Base-by-base conservation (phyloP, 53 echinoderm and acorn worm genomes). In the Temnopleurus reevesii region DNA sequence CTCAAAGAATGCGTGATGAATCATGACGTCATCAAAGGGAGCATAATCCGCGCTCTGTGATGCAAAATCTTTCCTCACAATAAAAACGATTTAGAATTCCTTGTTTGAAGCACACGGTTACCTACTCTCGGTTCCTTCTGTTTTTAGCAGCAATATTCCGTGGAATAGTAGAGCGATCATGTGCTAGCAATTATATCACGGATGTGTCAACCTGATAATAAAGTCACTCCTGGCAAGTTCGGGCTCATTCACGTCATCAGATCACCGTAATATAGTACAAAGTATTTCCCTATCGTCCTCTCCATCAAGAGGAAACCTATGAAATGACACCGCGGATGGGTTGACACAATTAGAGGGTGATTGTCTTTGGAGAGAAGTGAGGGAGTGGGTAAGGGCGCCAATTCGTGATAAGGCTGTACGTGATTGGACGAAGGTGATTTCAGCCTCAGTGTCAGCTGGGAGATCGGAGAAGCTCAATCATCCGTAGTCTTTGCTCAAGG, bases 401-500 rank as follows among this genome's bases (percentile, higher is more conserved):
- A 34, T 63, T 63, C 63, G n/a, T 4, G 2, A 33, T 12, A 4
- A 12, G 4, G 34, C 15, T 2, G 1, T 30, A 17, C 18, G 30
- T 31, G 63, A 63, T 63, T 63, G 63, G 63, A 31, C 30, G 18
- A 63, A 63, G 63, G 63, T 63, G 63, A 63, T 17, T 34, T 63
- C 63, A 63, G 30, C 5, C 58, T 58, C 58, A 58, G n/a, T 58
- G 58, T 2, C 27, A 8, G 7, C 25, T 26, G 23, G 27, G 58
- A 26, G 58, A 9, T 15, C n/a, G n/a, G n/a, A n/a, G 15, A 33
- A 34, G 34, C 63, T 63, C 63, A 17, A 33, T 63, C 12, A 25
- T 15, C 15, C 30, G 4, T 63, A 63, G 63, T 63, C 63, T 63
- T 63, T 5, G 1, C 15, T 31, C 63, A 63, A 63, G 33, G 2